Base-by-base conservation (phyloP, 2,888 invertebrate species). In the Synanthedon vespiformis region DNA sequence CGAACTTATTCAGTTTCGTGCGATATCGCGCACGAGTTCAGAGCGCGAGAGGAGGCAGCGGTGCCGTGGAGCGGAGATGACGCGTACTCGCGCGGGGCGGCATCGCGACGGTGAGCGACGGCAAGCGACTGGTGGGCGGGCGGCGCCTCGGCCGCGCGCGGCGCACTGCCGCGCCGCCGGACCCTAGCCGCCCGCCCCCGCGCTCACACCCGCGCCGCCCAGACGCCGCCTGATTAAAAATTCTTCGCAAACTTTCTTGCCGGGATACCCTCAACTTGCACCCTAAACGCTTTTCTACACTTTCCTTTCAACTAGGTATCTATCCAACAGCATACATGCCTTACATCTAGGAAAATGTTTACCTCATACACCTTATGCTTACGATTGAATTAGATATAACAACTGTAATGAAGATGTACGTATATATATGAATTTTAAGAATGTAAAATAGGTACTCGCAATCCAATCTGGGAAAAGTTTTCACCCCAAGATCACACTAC, bases 1-100 rank as follows among this genome's bases (percentile, higher is more conserved):
- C 87, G 84, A 86, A 87, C 82, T 87, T 87, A 86, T 86, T 87
- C 87, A 87, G 87, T 84, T 87, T 86, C 76, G 84, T 72, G 72
- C 64, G 72, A 67, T 67, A 66, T 67, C 69, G 77, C 76, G 76
- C 72, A 72, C 67, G 73, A 60, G 69, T 67, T 72, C 67, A 77
- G 66, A 73, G 73, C 50, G 48, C 66, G 55, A 58, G 56, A 53
- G 52, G 59, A 48, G 60, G 58, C 57, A 60, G 54, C 52, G 49
- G 55, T 51, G 52, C 52, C 22, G 53, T 53, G 52, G 55, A 58
- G 63, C 54, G 58, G 63, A 59, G 63, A 60, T 61, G 62, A 61
- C 62, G 63, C 64, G 62, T 64, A 64, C 61, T 65, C 48, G 67
- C 65, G 65, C 67, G 69, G 64, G 62, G 60, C 54, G 44, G 64